Evolutionary conservation across 1,140 invertebrate species (phyloP).

Genomic region (Drosophila bipectinata): DNA sequence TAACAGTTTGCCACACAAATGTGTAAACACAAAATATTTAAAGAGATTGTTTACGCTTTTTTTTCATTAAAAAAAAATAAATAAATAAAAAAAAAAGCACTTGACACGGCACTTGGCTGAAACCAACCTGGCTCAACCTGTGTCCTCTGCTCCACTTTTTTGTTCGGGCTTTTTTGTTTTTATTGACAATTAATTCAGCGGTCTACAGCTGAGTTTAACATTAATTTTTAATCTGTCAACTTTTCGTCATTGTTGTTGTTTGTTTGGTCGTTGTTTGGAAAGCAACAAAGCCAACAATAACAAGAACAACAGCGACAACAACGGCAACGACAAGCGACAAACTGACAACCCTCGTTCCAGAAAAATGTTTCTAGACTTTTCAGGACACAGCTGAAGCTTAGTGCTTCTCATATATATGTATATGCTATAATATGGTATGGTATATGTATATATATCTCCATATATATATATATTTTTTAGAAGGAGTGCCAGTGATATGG

Average conservation of each 20-base stretch:
- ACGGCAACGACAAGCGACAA: background rate
- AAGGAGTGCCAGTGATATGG: background rate
- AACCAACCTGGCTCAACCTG: background rate
- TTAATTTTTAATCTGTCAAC: conserved; percentile 10
- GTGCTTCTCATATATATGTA: background rate
- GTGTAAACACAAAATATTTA: background rate
- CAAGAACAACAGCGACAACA: no score
- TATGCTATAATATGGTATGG: background rate
- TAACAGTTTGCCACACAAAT: background rate
- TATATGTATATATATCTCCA: background rate
- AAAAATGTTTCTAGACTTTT: conserved; percentile 3
- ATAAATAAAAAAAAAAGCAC: background rate
- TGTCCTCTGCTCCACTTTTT: background rate
- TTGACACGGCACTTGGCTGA: background rate
- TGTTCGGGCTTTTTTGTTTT: background rate
- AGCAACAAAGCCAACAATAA: no score
- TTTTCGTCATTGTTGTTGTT: conserved; percentile 3
- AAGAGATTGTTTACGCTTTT: background rate
- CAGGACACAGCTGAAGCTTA: background rate
- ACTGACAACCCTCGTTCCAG: background rate
- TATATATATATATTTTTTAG: background rate
- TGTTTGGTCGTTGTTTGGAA: background rate
- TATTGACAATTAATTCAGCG: conserved; percentile 6
- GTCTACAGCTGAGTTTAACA: conserved; percentile 1
- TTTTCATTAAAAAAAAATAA: background rate